Percentiles rank a stretch among this genome's conserved stretches.
Evolutionary conservation across 2,797 vertebrate species (phyloP).

Genomic region (Parauchenoglanis ngamensis): DNA sequence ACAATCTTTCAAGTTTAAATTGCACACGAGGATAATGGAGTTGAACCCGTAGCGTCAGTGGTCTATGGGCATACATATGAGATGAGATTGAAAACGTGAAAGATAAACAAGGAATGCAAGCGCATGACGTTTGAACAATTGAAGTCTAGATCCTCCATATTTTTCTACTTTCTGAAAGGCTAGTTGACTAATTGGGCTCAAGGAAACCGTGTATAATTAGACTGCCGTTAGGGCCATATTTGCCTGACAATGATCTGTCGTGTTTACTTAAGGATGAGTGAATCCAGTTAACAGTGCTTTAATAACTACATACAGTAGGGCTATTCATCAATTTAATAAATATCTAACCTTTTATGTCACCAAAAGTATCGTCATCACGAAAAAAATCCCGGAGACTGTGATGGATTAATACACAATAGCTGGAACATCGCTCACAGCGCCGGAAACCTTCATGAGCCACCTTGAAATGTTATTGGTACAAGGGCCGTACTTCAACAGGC

Average conservation of each 20-base stretch:
- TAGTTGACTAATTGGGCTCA: conserved; percentile 26
- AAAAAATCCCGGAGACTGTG: not conserved
- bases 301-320: not conserved
- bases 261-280: conserved; percentile 2
- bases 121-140: not conserved
- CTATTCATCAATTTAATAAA: conserved; percentile 25
- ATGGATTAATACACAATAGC: conserved; percentile 8
- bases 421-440: conserved; percentile 19
- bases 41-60: not conserved
- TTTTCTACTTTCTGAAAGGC: not conserved
- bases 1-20: not conserved
- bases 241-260: not conserved
- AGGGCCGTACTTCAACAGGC: not conserved
- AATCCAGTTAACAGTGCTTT: not conserved
- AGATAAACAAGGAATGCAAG: not conserved
- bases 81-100: not conserved
- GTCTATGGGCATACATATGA: not conserved
- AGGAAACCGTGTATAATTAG: conserved; percentile 17
- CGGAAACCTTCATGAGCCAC: not conserved
- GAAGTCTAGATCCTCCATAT: not conserved
- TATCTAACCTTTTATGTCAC: not conserved
- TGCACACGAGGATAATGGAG: not conserved
- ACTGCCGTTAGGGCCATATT: conserved; percentile 7
- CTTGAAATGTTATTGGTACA: not conserved
- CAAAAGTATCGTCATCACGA: not conserved